These are phyloP conservation scores for Hystrix brachyura DNA, from an alignment of 2,113 vertebrate genomes.

Conservation along the genomic window DNA sequence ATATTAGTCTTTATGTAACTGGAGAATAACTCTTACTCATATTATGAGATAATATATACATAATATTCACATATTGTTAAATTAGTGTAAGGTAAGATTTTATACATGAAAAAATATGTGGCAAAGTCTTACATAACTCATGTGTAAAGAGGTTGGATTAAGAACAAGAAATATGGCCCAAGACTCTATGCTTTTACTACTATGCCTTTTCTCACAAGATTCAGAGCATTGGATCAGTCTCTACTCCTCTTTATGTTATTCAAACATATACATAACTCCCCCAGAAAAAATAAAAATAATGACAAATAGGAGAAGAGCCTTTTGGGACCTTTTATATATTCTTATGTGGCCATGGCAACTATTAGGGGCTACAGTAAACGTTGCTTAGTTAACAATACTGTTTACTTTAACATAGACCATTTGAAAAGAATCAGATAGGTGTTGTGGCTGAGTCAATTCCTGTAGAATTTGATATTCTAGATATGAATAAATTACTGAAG, in stretches of 20 bases:
- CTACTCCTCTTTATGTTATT: background rate
- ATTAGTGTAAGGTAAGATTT: background rate
- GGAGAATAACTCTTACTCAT: background rate
- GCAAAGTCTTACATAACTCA: background rate
- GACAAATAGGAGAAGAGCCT: background rate
- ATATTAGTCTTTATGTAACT: background rate
- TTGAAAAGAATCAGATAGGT: background rate
- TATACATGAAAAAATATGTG: slow-evolving; percentile 29
- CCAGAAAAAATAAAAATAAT: slow-evolving; percentile 20
- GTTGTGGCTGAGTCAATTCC: background rate
- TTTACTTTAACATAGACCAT: slow-evolving; percentile 13
- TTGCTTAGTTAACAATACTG: background rate
- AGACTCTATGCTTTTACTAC: background rate
- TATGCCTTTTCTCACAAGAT: background rate
- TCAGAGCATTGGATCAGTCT: background rate
- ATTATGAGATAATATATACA: background rate
- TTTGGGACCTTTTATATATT: background rate
- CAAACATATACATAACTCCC: background rate
- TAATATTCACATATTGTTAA: background rate
- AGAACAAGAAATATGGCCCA: background rate
- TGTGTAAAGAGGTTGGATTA: background rate
- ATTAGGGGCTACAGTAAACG: background rate
- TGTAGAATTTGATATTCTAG: background rate
- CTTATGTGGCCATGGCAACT: background rate
- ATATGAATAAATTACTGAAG: background rate